Percentiles rank a stretch among this genome's conserved stretches.
Conservation (phyloP, 2,113 vertebrate genomes). For the Bubo scandiacus region DNA sequence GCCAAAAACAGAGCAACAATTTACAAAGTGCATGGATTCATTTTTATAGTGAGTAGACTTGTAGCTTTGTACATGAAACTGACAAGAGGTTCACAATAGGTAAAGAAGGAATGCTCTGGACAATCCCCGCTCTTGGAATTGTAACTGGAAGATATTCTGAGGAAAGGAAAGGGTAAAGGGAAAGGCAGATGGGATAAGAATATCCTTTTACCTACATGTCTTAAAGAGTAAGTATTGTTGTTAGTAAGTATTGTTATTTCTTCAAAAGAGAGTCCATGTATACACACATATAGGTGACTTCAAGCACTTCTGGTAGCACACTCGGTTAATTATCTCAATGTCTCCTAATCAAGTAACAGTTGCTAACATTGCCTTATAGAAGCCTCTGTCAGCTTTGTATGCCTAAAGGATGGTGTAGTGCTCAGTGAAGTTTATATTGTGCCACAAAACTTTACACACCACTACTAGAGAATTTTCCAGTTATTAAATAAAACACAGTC, state of each 20-base stretch:
- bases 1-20: background rate
- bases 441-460: background rate
- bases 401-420: background rate
- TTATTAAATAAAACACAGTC: background rate
- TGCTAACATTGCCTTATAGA: background rate
- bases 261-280: background rate
- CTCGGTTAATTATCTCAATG: background rate
- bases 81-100: background rate
- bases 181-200: background rate
- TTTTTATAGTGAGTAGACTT: background rate
- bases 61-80: background rate
- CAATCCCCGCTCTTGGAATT: rapidly evolving
- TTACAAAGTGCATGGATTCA: background rate
- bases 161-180: background rate
- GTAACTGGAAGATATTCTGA: background rate
- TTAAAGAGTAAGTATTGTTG: background rate
- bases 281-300: background rate
- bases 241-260: background rate
- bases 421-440: background rate
- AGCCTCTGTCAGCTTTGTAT: background rate
- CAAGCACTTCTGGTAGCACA: background rate
- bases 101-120: background rate
- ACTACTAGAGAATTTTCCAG: background rate
- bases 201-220: background rate
- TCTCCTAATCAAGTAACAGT: background rate